phyloP scores from a whole-genome alignment of 2,797 vertebrate species.

The Otolemur crassicaudatus region DNA sequence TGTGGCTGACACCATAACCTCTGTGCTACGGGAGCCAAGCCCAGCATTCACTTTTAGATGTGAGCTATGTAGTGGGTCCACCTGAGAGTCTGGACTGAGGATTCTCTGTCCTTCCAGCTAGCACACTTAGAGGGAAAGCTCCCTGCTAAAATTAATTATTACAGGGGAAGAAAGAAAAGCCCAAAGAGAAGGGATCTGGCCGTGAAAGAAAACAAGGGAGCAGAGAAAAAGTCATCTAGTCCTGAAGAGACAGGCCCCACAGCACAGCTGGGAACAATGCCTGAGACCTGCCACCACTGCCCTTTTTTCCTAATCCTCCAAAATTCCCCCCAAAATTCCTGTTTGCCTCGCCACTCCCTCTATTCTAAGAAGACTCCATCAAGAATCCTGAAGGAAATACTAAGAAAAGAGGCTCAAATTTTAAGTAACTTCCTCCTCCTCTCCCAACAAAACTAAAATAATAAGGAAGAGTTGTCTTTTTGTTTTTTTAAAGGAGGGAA shows the following conservation, averaged over 20 bases:
- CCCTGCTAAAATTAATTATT: neutral
- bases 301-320: neutral
- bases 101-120: neutral
- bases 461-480: neutral
- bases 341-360: neutral
- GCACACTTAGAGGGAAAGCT: neutral
- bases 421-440: neutral
- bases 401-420: neutral
- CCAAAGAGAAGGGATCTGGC: neutral
- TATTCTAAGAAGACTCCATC: neutral
- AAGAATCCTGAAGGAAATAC: constrained; percentile 23
- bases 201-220: neutral
- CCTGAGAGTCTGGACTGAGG: neutral
- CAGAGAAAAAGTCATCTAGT: neutral
- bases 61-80: neutral
- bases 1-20: too few species aligned
- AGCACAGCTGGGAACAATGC: neutral
- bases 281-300: neutral
- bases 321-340: too few species aligned
- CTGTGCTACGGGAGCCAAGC: too few species aligned
- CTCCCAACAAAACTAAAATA: neutral
- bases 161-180: neutral
- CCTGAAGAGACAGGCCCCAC: neutral
- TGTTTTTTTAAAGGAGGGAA: neutral
- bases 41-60: neutral